Percentiles rank a stretch among this genome's conserved stretches.
phyloP scores from a whole-genome alignment of 2,888 invertebrate species.

The Lucinisca nassula region DNA sequence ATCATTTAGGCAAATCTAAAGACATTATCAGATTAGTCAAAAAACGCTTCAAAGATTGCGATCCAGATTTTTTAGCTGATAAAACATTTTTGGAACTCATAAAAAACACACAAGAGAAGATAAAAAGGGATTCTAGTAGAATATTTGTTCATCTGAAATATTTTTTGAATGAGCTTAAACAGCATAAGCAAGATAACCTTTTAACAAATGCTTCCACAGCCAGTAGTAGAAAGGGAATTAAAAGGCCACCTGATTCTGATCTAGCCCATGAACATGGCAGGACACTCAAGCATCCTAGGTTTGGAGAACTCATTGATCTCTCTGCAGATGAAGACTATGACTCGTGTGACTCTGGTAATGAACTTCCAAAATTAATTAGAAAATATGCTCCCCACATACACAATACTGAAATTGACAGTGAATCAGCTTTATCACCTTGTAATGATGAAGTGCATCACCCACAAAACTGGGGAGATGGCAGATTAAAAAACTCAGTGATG shows the following conservation, averaged over 20 bases:
- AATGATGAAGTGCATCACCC: background rate
- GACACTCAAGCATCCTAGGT: background rate
- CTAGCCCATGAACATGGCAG: background rate
- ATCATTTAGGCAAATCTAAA: conserved; percentile 53
- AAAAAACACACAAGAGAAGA: conserved; percentile 64
- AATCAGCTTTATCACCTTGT: background rate
- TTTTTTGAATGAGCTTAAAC: conserved; percentile 79
- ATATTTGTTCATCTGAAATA: conserved; percentile 80
- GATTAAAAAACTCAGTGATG: background rate
- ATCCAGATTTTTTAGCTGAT: conserved; percentile 70
- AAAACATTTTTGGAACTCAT: conserved; percentile 72
- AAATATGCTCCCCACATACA: background rate
- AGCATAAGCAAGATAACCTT: background rate
- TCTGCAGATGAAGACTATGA: background rate
- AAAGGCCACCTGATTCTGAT: background rate
- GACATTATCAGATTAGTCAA: conserved; percentile 74
- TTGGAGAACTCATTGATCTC: background rate
- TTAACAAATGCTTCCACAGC: no score
- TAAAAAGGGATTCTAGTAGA: conserved; percentile 69
- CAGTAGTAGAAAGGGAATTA: background rate
- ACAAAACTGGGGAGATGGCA: background rate
- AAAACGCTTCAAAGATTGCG: conserved; percentile 77
- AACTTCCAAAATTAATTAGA: background rate
- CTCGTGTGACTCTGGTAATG: background rate
- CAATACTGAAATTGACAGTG: background rate